Evolutionary conservation across 2,797 vertebrate genomes (phyloP), one percentile per base, ranked within the genome.

Genomic region (Neosalanx taihuensis): DNA sequence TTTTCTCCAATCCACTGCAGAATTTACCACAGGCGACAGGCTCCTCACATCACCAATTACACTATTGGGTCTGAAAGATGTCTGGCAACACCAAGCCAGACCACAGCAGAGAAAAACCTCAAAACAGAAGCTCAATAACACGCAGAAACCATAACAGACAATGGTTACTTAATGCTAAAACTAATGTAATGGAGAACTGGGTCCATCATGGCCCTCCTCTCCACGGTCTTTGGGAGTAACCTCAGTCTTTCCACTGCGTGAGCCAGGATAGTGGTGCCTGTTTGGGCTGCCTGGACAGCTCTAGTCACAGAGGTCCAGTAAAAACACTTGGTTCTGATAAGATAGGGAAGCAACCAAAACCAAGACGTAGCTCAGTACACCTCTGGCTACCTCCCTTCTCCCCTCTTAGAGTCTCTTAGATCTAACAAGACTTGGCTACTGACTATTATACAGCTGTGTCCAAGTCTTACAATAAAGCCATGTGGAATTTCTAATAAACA

Each of bases 241-340:
- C 79, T 88, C 82, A 86, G 71, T 79, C 78, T 91, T 91, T 92
- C 88, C 87, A 76, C 61, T 61, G 18, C 23, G 72, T 75, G 67
- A 89, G 83, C 88, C 90, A 91, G 84, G 65, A 77, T 77, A 79
- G 67, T 9, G 26, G 72, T 71, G 76, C 51, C 78, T 80, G 73
- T 59, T 58, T 74, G 64, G 72, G 72, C 70, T 29, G 77, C 78
- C 76, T 83, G 77, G 69, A 82, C 60, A 20, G 69, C 74, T 71
- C 31, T 80, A 29, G 26, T 69, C 23, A 12, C 31, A 80, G 51
- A 37, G 29, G 66, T 74, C 67, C 78, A 79, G 53, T 70, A 63
- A 81, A 89, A 91, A 89, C 79, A 81, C 33, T 71, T 61, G 62
- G 67, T 63, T 71, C 62, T 78, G 87, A 92, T 89, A 88, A 89